Conservation (phyloP, 1,140 invertebrate genomes). For the Palaemon carinicauda region DNA sequence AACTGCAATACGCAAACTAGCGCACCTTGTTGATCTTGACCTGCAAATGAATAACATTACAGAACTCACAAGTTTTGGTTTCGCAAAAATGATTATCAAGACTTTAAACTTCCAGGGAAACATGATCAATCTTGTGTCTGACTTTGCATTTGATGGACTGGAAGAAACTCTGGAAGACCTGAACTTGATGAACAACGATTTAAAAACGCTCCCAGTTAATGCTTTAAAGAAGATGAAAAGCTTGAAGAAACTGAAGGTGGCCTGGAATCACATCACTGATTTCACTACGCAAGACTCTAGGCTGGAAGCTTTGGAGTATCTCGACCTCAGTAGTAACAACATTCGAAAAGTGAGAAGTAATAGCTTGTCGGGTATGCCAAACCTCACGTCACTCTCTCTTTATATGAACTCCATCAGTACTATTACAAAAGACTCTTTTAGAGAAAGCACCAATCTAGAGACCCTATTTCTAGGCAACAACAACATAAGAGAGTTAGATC, state of each 20-base stretch:
- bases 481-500: conserved; percentile 59
- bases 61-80: conserved; percentile 84
- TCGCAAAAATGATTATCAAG: conserved; percentile 81
- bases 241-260: conserved; percentile 76
- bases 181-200: conserved; percentile 80
- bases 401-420: conserved; percentile 63
- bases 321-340: conserved; percentile 62
- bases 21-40: conserved; percentile 78
- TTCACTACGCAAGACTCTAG: conserved; percentile 58
- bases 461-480: conserved; percentile 64
- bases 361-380: conserved; percentile 63
- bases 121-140: conserved; percentile 79
- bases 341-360: conserved; percentile 60
- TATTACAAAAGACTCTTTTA: conserved; percentile 62
- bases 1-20: conserved; percentile 77
- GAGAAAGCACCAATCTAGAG: conserved; percentile 62
- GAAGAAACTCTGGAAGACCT: conserved; percentile 82
- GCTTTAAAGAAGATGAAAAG: conserved; percentile 78
- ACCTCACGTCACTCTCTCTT: conserved; percentile 64
- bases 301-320: conserved; percentile 60
- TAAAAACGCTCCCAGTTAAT: conserved; percentile 80
- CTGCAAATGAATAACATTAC: conserved; percentile 86
- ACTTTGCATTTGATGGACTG: conserved; percentile 80
- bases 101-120: conserved; percentile 77
- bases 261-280: conserved; percentile 82